A percentile compares a stretch with the other conserved stretches of the same genome.
phyloP scores from a whole-genome alignment of 2,797 vertebrate genomes.

The Leontocebus nigricollis region DNA sequence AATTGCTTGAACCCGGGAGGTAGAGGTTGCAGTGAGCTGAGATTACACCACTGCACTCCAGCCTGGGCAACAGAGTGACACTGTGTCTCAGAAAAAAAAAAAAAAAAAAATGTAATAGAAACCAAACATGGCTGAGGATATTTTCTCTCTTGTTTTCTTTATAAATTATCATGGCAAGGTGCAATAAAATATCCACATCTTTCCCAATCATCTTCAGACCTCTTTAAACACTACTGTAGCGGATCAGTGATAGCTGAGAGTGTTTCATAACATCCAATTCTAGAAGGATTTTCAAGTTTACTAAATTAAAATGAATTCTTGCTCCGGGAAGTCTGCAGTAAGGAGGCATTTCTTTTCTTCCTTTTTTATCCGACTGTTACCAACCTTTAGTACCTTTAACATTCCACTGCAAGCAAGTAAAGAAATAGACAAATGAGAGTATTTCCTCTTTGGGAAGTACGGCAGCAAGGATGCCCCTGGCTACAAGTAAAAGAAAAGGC shows the following conservation, averaged over 20 bases:
- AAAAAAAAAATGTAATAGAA: slow-evolving; percentile 28
- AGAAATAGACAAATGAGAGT: not conserved
- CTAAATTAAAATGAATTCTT: slow-evolving; percentile 36
- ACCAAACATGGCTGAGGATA: not conserved
- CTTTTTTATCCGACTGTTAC: not conserved
- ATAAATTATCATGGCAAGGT: slow-evolving; percentile 54
- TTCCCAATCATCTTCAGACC: not conserved
- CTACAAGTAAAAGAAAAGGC: not conserved
- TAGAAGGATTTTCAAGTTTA: not conserved
- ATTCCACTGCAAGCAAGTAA: not conserved
- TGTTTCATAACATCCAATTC: not conserved
- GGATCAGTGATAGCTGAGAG: not conserved
- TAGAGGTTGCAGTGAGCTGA: too few relatives aligned
- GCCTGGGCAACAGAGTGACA: too few relatives aligned
- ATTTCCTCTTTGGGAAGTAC: not conserved
- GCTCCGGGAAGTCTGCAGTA: not conserved
- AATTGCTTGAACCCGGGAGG: too few relatives aligned
- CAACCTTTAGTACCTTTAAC: not conserved
- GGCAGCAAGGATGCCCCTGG: not conserved
- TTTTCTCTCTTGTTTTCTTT: slow-evolving; percentile 52
- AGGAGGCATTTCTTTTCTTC: not conserved
- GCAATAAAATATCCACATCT: slow-evolving; percentile 35
- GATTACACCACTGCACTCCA: too few relatives aligned
- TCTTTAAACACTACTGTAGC: not conserved
- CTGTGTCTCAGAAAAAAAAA: too few relatives aligned